Evolutionary conservation across 2,888 invertebrate genomes (phyloP).

Genomic region (Oithona nana): DNA sequence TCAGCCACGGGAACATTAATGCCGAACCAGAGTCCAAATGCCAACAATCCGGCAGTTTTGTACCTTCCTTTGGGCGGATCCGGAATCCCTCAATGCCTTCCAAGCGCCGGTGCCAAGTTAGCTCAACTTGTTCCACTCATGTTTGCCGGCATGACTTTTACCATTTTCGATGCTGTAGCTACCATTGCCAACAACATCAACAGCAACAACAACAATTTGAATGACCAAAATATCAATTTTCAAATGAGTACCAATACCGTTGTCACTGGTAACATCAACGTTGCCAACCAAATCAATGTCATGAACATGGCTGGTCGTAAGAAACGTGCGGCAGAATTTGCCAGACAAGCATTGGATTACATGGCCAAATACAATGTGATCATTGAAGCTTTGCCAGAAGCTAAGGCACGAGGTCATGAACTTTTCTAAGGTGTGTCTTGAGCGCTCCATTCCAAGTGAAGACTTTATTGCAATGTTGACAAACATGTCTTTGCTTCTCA

Average conservation of each 20-base stretch:
- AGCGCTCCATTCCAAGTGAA: too few relatives aligned
- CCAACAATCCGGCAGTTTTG: neutral
- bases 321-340: neutral
- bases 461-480: neutral
- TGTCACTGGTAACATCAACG: slow-evolving; percentile 8
- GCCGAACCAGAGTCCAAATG: too few relatives aligned
- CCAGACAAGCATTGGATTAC: neutral
- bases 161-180: slow-evolving; percentile 7
- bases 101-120: neutral
- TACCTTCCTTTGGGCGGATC: neutral
- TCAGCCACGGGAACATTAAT: too few relatives aligned
- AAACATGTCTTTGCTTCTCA: neutral
- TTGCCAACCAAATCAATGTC: slow-evolving; percentile 7
- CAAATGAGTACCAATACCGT: neutral
- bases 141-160: slow-evolving; percentile 11
- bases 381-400: neutral
- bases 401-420: neutral
- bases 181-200: slow-evolving; percentile 7
- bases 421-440: neutral
- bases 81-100: neutral
- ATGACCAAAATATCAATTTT: slow-evolving; percentile 3
- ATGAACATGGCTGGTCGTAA: slow-evolving; percentile 1
- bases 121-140: slow-evolving; percentile 4
- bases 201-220: slow-evolving; percentile 4
- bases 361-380: neutral